Evolutionary conservation across 2,113 vertebrate species (phyloP), one percentile per base, ranked within the genome.

Genomic region (Ariopsis seemanni): DNA sequence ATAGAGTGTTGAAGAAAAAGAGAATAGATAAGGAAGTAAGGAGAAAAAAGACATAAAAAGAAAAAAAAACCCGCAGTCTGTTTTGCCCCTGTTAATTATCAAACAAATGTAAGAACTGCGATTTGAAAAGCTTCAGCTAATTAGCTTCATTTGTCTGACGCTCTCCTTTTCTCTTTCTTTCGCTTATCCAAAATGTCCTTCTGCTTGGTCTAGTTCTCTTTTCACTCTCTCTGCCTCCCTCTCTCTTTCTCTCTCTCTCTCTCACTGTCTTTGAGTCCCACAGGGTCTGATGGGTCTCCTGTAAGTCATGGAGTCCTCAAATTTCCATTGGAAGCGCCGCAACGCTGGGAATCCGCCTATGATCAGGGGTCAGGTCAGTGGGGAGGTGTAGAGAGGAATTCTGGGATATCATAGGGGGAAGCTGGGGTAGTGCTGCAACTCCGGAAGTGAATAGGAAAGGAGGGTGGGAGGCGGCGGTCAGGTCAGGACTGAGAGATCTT

Each of bases 1-100:
- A 97, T 92, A 98, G 97, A 96, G 96, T 97, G 96, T 95, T 95
- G 96, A 93, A 96, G 96, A 93, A 94, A 97, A 96, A 95, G 95
- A 96, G 95, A 96, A 96, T 93, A 94, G 92, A 95, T 94, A 94
- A 94, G 85, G 90, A 92, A 92, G 80, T 90, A 67, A 95, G 95
- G 96, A 95, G 96, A 94, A 94, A 93, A 74, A 80, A 88, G 12
- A 30, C 50, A 14, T n/a, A 50, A 63, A 81, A 86, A 81, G 22
- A 27, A 88, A 88, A 83, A 82, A 87, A 72, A 88, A 58, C 42
- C 96, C 93, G 92, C 93, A 94, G 95, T 96, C 95, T 93, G 93
- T 95, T 96, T 96, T 93, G 96, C 96, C 95, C 95, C 94, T 95
- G 96, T 91, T 90, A 91, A 93, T 96, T 96, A 96, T 95, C 96